A percentile compares a stretch with the other conserved stretches of the same genome.
These are phyloP conservation scores for Xanthia icteritia DNA, from an alignment of 2,888 invertebrate genomes.

Conservation along the genomic window DNA sequence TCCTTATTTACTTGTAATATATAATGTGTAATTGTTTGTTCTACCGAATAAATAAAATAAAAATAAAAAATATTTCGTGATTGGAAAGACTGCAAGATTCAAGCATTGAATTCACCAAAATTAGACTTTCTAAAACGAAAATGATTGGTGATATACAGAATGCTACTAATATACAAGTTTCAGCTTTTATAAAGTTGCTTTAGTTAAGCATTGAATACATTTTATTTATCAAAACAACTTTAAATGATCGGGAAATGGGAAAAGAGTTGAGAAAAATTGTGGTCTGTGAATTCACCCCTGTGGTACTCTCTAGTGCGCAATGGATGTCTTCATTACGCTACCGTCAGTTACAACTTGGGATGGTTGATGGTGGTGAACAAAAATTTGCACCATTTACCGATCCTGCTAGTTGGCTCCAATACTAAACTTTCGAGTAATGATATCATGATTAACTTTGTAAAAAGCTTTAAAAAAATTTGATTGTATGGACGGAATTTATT, in stretches of 20 bases:
- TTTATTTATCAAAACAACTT: neutral
- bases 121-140: neutral
- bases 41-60: no score
- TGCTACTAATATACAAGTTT: neutral
- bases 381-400: neutral
- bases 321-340: neutral
- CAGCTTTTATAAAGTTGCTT: neutral
- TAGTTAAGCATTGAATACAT: neutral
- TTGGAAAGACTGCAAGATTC: neutral
- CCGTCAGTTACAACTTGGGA: neutral
- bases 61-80: no score
- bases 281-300: neutral
- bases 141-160: neutral
- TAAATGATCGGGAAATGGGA: neutral
- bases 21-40: no score
- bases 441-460: neutral
- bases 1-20: no score
- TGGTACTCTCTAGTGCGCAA: neutral
- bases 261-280: neutral
- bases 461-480: neutral
- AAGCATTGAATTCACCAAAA: neutral
- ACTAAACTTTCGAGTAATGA: neutral
- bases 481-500: neutral
- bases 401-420: neutral
- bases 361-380: neutral